Conservation (phyloP, 2,888 invertebrate genomes). For the Amphipyra tragopoginis region DNA sequence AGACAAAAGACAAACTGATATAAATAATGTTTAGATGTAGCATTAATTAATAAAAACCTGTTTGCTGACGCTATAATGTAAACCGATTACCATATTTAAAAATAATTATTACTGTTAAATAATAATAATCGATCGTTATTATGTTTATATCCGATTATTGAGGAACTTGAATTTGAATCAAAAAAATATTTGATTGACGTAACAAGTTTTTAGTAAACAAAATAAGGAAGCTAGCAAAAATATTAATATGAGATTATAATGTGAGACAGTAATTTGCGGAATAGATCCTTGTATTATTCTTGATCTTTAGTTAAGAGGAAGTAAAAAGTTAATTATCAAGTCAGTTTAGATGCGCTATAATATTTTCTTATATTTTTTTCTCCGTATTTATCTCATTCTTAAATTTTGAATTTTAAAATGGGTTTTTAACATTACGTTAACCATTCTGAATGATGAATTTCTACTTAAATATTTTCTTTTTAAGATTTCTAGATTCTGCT, state of each 20-base stretch:
- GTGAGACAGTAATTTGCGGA: background rate
- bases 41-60: background rate
- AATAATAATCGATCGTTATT: background rate
- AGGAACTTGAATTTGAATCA: background rate
- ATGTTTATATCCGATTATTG: background rate
- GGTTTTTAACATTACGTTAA: too few species aligned
- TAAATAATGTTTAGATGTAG: background rate
- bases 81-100: constrained; percentile 5
- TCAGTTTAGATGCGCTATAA: too few species aligned
- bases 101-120: background rate
- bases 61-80: background rate
- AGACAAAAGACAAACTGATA: constrained; percentile 3
- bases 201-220: background rate
- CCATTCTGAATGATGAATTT: too few species aligned
- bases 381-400: too few species aligned
- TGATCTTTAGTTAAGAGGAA: too few species aligned
- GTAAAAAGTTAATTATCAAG: too few species aligned
- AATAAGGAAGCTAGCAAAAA: constrained; percentile 10
- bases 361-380: too few species aligned
- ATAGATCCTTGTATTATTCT: too few species aligned
- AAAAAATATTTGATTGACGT: constrained; percentile 2
- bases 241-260: background rate
- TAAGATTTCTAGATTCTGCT: too few species aligned
- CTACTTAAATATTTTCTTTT: too few species aligned
- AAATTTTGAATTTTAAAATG: too few species aligned